phyloP scores from a whole-genome alignment of 2,797 vertebrate species.

The Onychomys torridus region DNA sequence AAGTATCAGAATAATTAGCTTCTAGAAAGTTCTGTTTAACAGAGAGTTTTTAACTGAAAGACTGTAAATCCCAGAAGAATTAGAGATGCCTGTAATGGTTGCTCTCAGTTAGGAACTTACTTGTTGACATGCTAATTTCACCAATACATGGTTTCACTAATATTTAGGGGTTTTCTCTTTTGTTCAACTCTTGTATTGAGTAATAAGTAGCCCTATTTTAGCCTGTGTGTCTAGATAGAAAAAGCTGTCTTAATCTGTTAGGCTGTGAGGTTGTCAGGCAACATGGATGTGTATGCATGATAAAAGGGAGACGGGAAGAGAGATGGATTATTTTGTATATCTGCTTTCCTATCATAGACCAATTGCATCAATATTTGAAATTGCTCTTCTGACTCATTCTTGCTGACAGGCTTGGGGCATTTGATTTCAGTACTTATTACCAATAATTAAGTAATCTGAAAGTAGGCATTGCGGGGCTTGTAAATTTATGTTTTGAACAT shows the following conservation, averaged over 20 bases:
- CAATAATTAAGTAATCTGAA: background rate
- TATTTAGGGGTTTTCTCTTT: background rate
- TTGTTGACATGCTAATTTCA: background rate
- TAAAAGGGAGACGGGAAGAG: background rate
- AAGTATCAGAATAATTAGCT: background rate
- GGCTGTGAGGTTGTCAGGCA: conserved; percentile 14
- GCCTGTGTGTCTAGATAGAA: background rate
- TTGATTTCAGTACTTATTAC: background rate
- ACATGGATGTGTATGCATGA: background rate
- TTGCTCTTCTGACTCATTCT: background rate
- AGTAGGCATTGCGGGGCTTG: background rate
- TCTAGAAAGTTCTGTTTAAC: background rate
- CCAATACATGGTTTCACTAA: background rate
- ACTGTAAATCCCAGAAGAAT: background rate
- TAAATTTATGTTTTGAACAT: background rate
- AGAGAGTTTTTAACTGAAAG: background rate
- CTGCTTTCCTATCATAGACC: background rate
- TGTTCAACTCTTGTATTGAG: background rate
- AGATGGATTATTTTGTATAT: background rate
- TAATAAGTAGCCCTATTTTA: background rate
- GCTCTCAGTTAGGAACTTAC: background rate
- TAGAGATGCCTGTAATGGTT: background rate
- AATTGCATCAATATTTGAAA: background rate
- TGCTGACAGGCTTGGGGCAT: background rate
- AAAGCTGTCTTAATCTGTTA: background rate